Evolutionary conservation across 2,113 vertebrate species (phyloP).

Genomic region (Clarias magur): DNA sequence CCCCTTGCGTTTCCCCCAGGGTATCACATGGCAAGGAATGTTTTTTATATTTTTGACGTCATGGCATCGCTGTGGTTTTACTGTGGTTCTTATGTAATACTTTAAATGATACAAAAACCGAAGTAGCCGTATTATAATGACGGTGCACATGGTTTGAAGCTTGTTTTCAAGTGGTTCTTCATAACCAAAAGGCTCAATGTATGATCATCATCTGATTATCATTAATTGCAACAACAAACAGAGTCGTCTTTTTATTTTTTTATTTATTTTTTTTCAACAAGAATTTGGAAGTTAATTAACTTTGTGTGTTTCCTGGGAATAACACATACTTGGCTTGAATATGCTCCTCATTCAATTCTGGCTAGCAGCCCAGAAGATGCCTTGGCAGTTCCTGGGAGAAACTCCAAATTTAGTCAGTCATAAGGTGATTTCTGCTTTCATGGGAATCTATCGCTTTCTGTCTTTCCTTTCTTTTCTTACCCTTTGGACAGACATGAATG

Average conservation of each 20-base stretch:
- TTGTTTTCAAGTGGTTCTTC: background rate
- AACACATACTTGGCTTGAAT: constrained; percentile 12
- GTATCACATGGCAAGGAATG: background rate
- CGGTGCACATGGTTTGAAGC: background rate
- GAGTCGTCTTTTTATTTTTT: constrained; percentile 1
- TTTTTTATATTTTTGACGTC: background rate
- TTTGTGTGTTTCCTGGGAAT: constrained; percentile 2
- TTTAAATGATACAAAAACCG: background rate
- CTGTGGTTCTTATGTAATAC: background rate
- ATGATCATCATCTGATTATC: background rate
- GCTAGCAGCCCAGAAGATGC: constrained; percentile 13
- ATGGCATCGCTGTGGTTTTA: constrained; percentile 3
- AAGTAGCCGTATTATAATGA: background rate
- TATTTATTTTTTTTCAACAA: background rate
- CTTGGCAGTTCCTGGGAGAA: background rate
- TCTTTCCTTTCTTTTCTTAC: background rate
- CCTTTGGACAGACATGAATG: background rate
- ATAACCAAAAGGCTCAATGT: background rate
- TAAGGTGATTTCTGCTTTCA: background rate
- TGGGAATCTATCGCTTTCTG: background rate
- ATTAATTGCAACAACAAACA: background rate
- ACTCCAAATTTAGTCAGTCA: background rate
- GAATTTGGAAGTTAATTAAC: constrained; percentile 2
- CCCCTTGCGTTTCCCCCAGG: no score
- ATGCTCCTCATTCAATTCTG: background rate